Evolutionary conservation across 2,888 invertebrate species (phyloP).

Genomic region (Pollenia griseotomentosa): DNA sequence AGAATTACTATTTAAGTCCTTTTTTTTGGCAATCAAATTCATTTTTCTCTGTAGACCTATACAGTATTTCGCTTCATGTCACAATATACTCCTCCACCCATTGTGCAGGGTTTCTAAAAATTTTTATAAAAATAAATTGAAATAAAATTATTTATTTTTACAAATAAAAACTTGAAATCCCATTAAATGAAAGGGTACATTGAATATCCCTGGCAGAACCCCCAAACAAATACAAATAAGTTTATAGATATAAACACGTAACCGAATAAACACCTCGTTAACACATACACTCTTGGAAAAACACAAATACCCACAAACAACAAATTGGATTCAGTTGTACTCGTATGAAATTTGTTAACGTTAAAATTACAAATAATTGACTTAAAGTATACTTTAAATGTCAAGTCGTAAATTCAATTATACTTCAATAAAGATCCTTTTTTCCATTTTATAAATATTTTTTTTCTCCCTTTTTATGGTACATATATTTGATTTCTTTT

Average conservation of each 20-base stretch:
- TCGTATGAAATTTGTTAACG: conserved; percentile 42
- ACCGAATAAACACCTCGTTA: conserved; percentile 63
- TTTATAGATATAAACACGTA: conserved; percentile 47
- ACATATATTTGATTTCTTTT: conserved; percentile 27
- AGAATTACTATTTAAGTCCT: no score
- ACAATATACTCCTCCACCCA: not conserved
- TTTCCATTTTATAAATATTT: conserved; percentile 23
- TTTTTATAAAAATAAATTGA: conserved; percentile 3
- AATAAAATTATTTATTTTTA: conserved; percentile 20
- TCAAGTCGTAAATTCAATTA: conserved; percentile 83
- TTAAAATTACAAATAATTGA: conserved; percentile 78
- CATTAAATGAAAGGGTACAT: conserved; percentile 26
- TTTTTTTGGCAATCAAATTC: no score
- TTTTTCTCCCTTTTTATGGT: not conserved
- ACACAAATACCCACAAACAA: not conserved
- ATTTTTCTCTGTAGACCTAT: no score
- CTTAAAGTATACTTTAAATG: conserved; percentile 81
- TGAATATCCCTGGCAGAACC: not conserved
- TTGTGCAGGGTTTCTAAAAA: not conserved
- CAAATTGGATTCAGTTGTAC: conserved; percentile 35
- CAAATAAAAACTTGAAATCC: conserved; percentile 45
- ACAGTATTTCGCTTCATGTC: no score
- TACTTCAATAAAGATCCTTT: conserved; percentile 76
- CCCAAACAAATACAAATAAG: conserved; percentile 6
- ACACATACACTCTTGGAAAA: conserved; percentile 15